A percentile compares a stretch with the other conserved stretches of the same genome.
These are phyloP conservation scores for Lysandra coridon DNA, from an alignment of 2,888 invertebrate species.

Conservation along the genomic window DNA sequence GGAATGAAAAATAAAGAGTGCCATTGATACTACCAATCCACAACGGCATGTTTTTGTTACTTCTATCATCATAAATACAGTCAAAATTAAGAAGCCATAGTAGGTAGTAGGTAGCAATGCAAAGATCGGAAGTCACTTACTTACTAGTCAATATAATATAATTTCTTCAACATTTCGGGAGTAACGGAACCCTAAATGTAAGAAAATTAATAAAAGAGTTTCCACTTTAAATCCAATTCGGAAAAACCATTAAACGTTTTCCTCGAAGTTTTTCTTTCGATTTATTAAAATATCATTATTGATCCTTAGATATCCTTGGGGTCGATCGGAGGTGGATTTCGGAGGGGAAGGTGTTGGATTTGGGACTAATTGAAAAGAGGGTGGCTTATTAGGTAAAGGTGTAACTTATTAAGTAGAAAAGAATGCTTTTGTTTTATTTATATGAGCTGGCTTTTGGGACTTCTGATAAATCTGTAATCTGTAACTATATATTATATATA, in stretches of 20 bases:
- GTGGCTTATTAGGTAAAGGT: constrained; percentile 55
- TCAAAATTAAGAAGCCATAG: too few relatives aligned
- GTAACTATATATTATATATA: too few relatives aligned
- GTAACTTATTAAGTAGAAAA: constrained; percentile 33
- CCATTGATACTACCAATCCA: too few relatives aligned
- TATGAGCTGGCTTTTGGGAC: not conserved
- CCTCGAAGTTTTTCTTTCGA: constrained; percentile 30
- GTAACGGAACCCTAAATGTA: not conserved
- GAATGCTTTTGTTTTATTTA: constrained; percentile 1
- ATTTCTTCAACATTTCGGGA: not conserved
- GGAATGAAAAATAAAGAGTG: too few relatives aligned
- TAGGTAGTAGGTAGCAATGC: too few relatives aligned
- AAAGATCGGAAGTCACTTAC: too few relatives aligned
- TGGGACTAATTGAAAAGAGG: constrained; percentile 68
- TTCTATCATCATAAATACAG: too few relatives aligned
- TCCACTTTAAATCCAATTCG: constrained; percentile 14
- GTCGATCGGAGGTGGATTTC: constrained; percentile 52
- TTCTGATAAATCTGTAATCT: not conserved
- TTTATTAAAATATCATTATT: constrained; percentile 41
- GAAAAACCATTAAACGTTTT: constrained; percentile 31
- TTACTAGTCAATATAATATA: not conserved
- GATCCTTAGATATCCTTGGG: constrained; percentile 39
- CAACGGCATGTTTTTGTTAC: too few relatives aligned
- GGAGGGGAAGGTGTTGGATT: constrained; percentile 69
- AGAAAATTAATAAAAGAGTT: constrained; percentile 1